Conservation (phyloP, 2,888 invertebrate genomes). For the Hybos culiciformis region DNA sequence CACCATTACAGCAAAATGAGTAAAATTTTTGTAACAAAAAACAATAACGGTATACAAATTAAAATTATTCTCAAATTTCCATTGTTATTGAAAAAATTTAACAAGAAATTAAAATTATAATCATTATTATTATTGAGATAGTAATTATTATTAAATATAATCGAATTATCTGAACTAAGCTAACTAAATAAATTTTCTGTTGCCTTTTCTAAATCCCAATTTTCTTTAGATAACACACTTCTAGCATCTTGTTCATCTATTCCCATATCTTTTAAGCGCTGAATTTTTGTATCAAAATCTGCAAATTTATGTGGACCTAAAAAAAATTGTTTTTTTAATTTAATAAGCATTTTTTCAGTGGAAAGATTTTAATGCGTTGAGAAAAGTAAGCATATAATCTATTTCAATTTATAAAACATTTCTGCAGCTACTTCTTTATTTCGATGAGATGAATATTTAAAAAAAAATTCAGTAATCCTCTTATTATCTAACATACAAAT, state of each 20-base stretch:
- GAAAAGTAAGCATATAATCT: no score
- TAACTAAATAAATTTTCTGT: slow-evolving; percentile 80
- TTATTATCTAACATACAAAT: no score
- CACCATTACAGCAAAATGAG: no score
- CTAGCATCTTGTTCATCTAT: slow-evolving; percentile 79
- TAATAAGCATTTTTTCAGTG: no score
- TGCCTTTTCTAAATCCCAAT: slow-evolving; percentile 87
- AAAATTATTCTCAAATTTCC: not conserved
- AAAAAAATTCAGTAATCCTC: no score
- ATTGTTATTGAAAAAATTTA: not conserved
- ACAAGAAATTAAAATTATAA: not conserved
- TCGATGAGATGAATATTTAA: no score
- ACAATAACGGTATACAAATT: no score
- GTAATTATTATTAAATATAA: not conserved
- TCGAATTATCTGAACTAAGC: slow-evolving; percentile 25
- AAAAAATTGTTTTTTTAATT: slow-evolving; percentile 16
- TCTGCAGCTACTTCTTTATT: no score
- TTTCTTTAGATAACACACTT: slow-evolving; percentile 78
- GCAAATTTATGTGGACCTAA: slow-evolving; percentile 56
- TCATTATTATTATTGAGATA: not conserved
- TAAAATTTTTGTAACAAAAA: no score
- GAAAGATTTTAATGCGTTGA: no score
- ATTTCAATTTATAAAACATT: no score
- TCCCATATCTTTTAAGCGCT: slow-evolving; percentile 86
- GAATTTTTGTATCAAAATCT: slow-evolving; percentile 78